Conservation (phyloP, 2,113 vertebrate species). For the Herpailurus yagouaroundi region DNA sequence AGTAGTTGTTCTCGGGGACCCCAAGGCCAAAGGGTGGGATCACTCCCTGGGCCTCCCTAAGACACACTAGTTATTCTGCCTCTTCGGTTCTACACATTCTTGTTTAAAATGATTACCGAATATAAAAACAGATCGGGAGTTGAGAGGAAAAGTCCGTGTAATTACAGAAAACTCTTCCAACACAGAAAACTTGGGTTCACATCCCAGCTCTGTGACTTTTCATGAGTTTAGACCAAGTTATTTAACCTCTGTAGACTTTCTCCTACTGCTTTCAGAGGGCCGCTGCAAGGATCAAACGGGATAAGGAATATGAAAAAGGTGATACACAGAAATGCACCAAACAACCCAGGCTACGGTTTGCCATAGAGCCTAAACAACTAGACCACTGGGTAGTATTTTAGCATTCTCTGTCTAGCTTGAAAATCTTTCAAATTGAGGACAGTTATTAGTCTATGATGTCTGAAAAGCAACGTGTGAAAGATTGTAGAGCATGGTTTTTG, state of each 20-base stretch:
- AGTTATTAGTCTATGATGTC: not conserved
- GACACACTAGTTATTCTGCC: not conserved
- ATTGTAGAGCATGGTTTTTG: not conserved
- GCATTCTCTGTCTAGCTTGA: not conserved
- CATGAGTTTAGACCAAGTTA: not conserved
- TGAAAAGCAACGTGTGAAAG: not conserved
- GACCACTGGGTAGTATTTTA: not conserved
- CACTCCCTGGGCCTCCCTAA: not conserved
- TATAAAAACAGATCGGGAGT: not conserved
- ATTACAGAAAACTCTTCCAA: not conserved
- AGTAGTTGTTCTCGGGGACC: not conserved
- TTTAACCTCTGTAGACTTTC: not conserved
- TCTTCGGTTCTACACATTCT: not conserved
- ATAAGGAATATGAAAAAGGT: not conserved
- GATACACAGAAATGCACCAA: not conserved
- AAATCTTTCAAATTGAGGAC: not conserved
- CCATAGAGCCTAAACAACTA: not conserved
- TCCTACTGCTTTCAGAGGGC: not conserved
- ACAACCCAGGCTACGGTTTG: not conserved
- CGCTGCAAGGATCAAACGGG: not conserved
- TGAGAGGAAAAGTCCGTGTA: not conserved
- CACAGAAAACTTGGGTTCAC: not conserved
- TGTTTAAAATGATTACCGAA: not conserved
- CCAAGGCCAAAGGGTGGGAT: not conserved
- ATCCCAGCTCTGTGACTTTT: not conserved